Base-by-base conservation (phyloP, 1,140 invertebrate species). In the Hylyphantes graminicola region DNA sequence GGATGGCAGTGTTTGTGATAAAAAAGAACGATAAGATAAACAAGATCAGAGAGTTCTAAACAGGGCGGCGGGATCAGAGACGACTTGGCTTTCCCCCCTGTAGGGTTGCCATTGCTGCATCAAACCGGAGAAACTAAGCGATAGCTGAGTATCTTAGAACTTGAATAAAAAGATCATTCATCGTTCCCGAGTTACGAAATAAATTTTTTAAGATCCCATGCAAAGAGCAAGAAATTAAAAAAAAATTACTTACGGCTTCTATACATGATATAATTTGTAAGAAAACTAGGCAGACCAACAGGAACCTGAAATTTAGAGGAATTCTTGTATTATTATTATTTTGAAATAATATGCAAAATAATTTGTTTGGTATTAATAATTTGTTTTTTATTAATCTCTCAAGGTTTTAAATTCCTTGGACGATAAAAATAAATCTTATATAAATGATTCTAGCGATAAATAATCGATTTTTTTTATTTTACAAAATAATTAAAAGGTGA, bases 191-290 rank as follows among this genome's bases (percentile, higher is more conserved):
- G 35, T 35, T 5, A 35, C 35, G 35, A 35, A 35, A 35, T 35
- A 2, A 35, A 68, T 35, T 0, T 35, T 68, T 68, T 68, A 48
- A 21, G 51, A 50, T 51, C 3, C 57, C 9, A 11, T 61, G 15
- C 8, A 76, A 13, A 51, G 50, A 78, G 19, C 54, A 54, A 70
- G 7, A 54, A 74, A 19, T 13, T 13, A 21, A 50, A 17, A 68
- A 70, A 70, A 57, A 57, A 61, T 19, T 17, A 76, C 78, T 80
- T 72, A 80, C 78, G 53, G 78, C 78, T 70, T 80, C 78, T 80
- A 51, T 80, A 80, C 78, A 80, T 80, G 19, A 17, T 64, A 61
- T 48, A 17, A 80, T 48, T 80, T 65, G 51, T 70, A 54, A 10
- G 13, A 80, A 48, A 50, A 19, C 35, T 6, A 80, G 19, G n/a